Conservation (phyloP, 2,797 vertebrate genomes). For the Pantherophis vulpinus region DNA sequence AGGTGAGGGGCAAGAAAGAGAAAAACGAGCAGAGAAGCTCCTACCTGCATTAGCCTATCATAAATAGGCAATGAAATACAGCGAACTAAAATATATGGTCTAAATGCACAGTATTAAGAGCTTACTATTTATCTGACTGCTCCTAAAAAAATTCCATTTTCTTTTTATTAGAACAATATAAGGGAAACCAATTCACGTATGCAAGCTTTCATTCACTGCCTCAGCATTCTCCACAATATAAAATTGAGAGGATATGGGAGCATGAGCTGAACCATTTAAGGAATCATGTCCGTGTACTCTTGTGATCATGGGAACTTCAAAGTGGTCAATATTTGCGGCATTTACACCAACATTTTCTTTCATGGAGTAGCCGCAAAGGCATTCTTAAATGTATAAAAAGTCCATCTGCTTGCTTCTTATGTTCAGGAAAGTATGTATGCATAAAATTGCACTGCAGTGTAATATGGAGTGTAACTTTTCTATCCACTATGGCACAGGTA, state of each 20-base stretch:
- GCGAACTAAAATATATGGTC: background rate
- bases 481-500: background rate
- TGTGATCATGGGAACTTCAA: background rate
- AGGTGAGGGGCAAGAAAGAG: conserved; percentile 71
- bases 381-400: background rate
- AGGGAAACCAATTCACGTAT: background rate
- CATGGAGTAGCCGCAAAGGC: background rate
- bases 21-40: conserved; percentile 29
- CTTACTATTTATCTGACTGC: conserved; percentile 38
- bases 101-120: background rate
- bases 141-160: conserved; percentile 27
- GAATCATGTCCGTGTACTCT: background rate
- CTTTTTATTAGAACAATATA: background rate
- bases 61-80: conserved; percentile 27
- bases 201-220: background rate
- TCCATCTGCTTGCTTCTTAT: background rate
- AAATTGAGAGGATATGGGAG: background rate
- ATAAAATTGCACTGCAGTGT: background rate
- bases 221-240: background rate
- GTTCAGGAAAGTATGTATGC: background rate
- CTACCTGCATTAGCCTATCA: conserved; percentile 39
- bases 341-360: background rate
- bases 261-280: background rate
- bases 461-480: background rate
- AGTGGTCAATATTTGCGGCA: background rate